These are phyloP conservation scores for Netelia virgata DNA, from an alignment of 2,888 invertebrate species.

Conservation along the genomic window DNA sequence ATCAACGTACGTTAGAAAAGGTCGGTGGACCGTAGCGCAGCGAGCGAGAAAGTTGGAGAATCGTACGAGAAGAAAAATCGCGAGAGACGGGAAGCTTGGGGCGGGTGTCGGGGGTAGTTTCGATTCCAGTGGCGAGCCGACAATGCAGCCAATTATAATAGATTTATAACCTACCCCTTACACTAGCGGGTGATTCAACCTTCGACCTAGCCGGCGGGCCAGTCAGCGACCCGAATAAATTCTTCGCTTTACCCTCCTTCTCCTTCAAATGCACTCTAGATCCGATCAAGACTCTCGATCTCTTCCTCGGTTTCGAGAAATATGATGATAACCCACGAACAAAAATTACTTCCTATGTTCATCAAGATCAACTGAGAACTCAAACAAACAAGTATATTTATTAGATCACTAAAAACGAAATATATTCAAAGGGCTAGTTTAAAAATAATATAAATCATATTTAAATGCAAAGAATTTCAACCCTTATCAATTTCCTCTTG, in stretches of 20 bases:
- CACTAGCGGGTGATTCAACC: conserved; percentile 63
- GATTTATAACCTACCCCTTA: conserved; percentile 80
- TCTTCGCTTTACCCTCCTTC: conserved; percentile 20
- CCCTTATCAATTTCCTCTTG: too few relatives aligned
- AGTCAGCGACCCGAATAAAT: conserved; percentile 61
- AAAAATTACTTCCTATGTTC: neutral
- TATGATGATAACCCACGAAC: neutral
- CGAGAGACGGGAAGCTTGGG: conserved; percentile 76
- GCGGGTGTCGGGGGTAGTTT: conserved; percentile 74
- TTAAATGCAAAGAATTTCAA: too few relatives aligned
- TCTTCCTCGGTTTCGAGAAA: neutral
- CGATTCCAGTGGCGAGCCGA: conserved; percentile 74
- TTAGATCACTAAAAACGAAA: neutral
- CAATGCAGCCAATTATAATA: conserved; percentile 83
- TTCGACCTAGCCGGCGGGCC: conserved; percentile 54
- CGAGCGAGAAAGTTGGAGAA: conserved; percentile 68
- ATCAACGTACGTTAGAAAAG: conserved; percentile 13
- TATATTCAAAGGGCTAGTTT: too few relatives aligned
- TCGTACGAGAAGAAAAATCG: conserved; percentile 72
- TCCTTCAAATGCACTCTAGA: conserved; percentile 36
- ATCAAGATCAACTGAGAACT: neutral
- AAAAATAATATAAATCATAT: too few relatives aligned
- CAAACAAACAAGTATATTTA: neutral
- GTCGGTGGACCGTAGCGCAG: conserved; percentile 13
- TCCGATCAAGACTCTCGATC: conserved; percentile 31